These are phyloP conservation scores for Schmidtea mediterranea DNA, from an alignment of 1,140 invertebrate species.

Conservation along the genomic window DNA sequence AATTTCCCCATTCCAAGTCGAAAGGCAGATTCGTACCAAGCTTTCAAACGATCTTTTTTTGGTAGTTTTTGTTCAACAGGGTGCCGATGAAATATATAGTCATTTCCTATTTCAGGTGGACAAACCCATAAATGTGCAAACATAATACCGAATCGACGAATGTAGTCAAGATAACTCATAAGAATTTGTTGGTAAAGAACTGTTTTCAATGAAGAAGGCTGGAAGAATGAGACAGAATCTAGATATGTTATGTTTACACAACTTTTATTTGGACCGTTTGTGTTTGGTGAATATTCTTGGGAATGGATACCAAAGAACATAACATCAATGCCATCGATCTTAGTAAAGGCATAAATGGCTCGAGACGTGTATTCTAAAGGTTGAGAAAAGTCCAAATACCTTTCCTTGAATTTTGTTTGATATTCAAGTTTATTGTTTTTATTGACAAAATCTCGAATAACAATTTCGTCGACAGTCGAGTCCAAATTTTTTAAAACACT, in stretches of 20 bases:
- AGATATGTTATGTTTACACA: slow-evolving; percentile 95
- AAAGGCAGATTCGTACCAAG: slow-evolving; percentile 99
- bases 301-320: slow-evolving; percentile 99
- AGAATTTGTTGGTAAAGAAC: slow-evolving; percentile 97
- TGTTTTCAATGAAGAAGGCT: slow-evolving; percentile 76
- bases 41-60: slow-evolving; percentile 88
- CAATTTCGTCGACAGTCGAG: slow-evolving; percentile 74
- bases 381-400: slow-evolving; percentile 45
- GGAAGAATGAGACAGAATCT: slow-evolving; percentile 96
- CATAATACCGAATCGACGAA: slow-evolving; percentile 59
- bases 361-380: slow-evolving; percentile 88
- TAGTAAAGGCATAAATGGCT: slow-evolving; percentile 93
- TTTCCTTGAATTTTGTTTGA: slow-evolving; percentile 72
- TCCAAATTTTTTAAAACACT: slow-evolving; percentile 80
- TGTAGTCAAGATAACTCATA: slow-evolving; percentile 91
- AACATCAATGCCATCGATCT: slow-evolving; percentile 84
- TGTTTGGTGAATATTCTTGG: slow-evolving; percentile 92
- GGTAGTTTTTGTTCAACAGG: slow-evolving; percentile 95
- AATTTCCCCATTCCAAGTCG: slow-evolving; percentile 93
- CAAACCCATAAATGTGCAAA: slow-evolving; percentile 97
- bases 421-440: slow-evolving; percentile 93
- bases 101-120: slow-evolving; percentile 93
- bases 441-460: slow-evolving; percentile 79
- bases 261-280: slow-evolving; percentile 53
- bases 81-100: slow-evolving; percentile 99